Base-by-base conservation (phyloP, 2,888 invertebrate species). In the Luperina testacea region DNA sequence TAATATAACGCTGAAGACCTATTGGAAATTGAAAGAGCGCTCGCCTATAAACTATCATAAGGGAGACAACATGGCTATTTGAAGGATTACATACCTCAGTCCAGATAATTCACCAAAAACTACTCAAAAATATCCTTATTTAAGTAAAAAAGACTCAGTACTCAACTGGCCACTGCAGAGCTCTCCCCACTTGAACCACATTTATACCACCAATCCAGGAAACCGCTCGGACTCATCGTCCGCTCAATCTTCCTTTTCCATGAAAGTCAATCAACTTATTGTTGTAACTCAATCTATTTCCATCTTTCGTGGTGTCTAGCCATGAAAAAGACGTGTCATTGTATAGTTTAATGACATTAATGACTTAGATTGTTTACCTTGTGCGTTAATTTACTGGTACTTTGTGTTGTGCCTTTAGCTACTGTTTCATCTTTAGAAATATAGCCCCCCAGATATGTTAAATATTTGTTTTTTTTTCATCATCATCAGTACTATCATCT, bases 181-280 rank as follows among this genome's bases (percentile, higher is more conserved):
- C 64, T 75, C 53, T 72, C 64, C 67, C 68, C 75, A 71, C 68
- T 82, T 72, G 75, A 80, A 84, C 89, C 89, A 89, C 91, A 91
- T 95, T 90, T 94, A 94, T 93, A 92, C 90, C 65, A 75, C 78
- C 84, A 81, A 75, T 85, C 89, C 90, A 94, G 93, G 94, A 95
- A 93, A 92, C 87, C 80, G 86, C 86, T 88, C 82, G 77, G 83
- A 90, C 88, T 90, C 91, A 92, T 91, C 92, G 90, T 92, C 91
- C 92, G 91, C 90, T 88, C 90, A 90, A 91, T 91, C 90, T 89
- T 85, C 87, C 86, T 88, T 75, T 96, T 95, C 94, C 94, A 93
- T 94, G 94, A 94, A 94, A 95, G 92, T 93, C 93, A 93, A 94
- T 95, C 93, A 93, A 91, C 91, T 72, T 88, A 87, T 87, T 88